Base-by-base conservation (phyloP, 1,140 invertebrate species). In the Diploscapter pachys region DNA sequence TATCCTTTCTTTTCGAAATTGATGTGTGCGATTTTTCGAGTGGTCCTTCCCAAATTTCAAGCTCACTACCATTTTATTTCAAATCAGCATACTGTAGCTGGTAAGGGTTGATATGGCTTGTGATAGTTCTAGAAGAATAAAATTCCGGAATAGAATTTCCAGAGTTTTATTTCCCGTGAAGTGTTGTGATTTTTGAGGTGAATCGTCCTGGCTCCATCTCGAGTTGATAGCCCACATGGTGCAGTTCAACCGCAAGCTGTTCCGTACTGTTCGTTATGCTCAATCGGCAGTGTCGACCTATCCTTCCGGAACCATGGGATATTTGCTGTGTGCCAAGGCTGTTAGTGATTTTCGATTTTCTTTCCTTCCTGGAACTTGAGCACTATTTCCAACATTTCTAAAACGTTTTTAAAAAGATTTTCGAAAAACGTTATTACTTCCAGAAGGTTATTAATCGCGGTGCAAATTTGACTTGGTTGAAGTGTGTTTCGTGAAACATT, bases 271-370 rank as follows among this genome's bases (percentile, higher is more conserved):
- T 3, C 88, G 89, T 4, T 98, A 96, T 86, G 93, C 90, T 0
- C 89, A 90, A 55, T 91, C 91, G 3, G 90, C 91, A 8, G 93
- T 97, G 2, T 93, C 95, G 0, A 95, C 94, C 0, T 99, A 98
- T 86, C 95, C 96, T 0, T 92, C 92, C 51, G 95, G 95, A 1
- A 93, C 95, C 87, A 98, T 98, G 78, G 95, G 95, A 4, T 97
- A 96, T 86, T 88, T 98, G 0, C 88, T 98, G 13, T 95, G 92
- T 77, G 88, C 89, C 77, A 87, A 89, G 72, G 88, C 48, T 61
- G 78, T 73, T 51, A 31, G 31, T 31, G 31, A 64, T 68, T n/a
- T 11, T 71, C 51, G 69, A 48, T 61, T 71, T 48, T 54, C 8
- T 71, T 9, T 61, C 59, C 49, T 65, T 13, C 6, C 77, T 77